Conservation (phyloP, 2,888 invertebrate species). For the Buathra laborator region DNA sequence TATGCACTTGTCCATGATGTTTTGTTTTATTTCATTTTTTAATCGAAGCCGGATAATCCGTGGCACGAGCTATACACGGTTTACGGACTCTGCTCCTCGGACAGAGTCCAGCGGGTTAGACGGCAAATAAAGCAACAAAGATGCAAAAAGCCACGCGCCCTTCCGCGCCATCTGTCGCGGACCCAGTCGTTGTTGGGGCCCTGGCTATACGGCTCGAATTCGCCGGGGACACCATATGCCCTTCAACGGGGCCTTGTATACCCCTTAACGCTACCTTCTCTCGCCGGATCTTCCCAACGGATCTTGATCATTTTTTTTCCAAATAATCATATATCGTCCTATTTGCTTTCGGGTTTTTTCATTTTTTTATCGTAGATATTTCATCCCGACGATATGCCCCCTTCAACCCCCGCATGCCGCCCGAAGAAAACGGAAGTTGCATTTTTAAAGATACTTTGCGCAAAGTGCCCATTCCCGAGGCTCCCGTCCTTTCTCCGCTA, state of each 20-base stretch:
- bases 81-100: not conserved
- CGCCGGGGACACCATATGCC: conserved; percentile 75
- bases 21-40: conserved; percentile 70
- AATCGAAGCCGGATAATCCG: conserved; percentile 32
- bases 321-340: too few relatives aligned
- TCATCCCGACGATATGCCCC: too few relatives aligned
- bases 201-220: conserved; percentile 45
- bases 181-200: conserved; percentile 71
- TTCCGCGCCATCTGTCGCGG: conserved; percentile 74
- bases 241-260: conserved; percentile 60
- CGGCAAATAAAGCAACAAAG: conserved; percentile 70
- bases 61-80: not conserved
- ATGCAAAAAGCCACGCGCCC: conserved; percentile 69
- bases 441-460: too few relatives aligned
- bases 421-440: too few relatives aligned
- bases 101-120: not conserved
- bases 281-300: conserved; percentile 32
- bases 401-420: too few relatives aligned
- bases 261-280: conserved; percentile 66
- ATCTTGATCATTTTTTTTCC: conserved; percentile 28
- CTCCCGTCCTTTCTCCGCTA: not conserved
- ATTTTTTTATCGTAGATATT: too few relatives aligned
- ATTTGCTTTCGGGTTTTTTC: too few relatives aligned
- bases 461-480: not conserved
- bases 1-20: not conserved